Base-by-base conservation (phyloP, 1,140 invertebrate genomes). In the Gryon sp. region DNA sequence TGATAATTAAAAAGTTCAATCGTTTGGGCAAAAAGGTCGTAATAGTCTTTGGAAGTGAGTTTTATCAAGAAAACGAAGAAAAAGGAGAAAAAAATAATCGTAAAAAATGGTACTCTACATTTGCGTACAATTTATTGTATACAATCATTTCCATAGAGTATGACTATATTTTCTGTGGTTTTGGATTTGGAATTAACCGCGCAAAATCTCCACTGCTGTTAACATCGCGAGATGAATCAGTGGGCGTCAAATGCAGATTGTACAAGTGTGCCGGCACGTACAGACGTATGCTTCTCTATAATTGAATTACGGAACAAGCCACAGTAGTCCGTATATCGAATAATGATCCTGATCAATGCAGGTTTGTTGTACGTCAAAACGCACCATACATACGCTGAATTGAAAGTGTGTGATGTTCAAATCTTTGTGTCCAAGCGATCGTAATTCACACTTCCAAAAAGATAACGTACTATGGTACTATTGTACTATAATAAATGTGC, bases 211-310 rank as follows among this genome's bases (percentile, higher is more conserved):
- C 28, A 60, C 34, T n/a, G 62, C 41, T 77, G 76, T 81, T 75
- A 81, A 77, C 76, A 75, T 50, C 70, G 50, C 48, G 55, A 70
- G 55, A 76, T 74, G 73, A 78, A 79, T 78, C 50, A 76, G 73
- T 63, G 60, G 66, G 73, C 76, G 73, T 80, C 76, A 81, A 77
- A 81, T 79, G 62, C 79, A 79, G 74, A 79, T 77, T 81, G 66
- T 70, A 73, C 63, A 74, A 63, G 65, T 66, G 55, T 65, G 62
- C 70, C 50, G 40, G 65, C 76, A 65, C 69, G 70, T 66, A 60
- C 76, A 41, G 59, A 77, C 66, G 75, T 72, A 72, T 68, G 75
- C 75, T 78, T 68, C 75, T 72, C 75, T 72, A 73, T 78, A 78
- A 78, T 78, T 78, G 75, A 78, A 78, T 78, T 78, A 78, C 75